Base-by-base conservation (phyloP, 1,140 invertebrate genomes). In the Trypoxylus dichotomus region DNA sequence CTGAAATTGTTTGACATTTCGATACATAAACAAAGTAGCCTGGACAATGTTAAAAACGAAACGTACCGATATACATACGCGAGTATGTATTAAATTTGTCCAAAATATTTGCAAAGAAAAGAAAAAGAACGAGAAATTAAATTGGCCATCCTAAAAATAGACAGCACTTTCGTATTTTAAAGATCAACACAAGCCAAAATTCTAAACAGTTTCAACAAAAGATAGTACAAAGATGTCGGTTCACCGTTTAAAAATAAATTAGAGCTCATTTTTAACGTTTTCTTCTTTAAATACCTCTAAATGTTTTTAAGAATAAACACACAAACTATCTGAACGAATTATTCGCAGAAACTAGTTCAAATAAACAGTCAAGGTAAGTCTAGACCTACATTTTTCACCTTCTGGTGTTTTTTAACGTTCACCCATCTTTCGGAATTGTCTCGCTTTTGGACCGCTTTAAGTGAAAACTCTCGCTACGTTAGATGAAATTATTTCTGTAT, bases 281-380 rank as follows among this genome's bases (percentile, higher is more conserved):
- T 13, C n/a, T 15, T 47, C 47, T 54, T 54, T 54, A 54, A n/a
- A 54, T 54, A 19, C 11, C 5, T 54, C 15, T 15, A 54, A 54
- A 54, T 2, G 47, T 19, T 54, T 54, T 54, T 32, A 37, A 37
- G 32, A 54, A 54, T 19, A n/a, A 19, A 54, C 47, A 54, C 47
- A 54, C 15, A 54, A 54, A 54, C 19, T 19, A 54, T 54, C 47
- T 54, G 15, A 54, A 54, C n/a, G 15, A n/a, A 54, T 54, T 54
- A 19, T 54, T 54, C 19, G 47, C 47, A 54, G 47, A 19, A 54
- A 54, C 47, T 54, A 54, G 15, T 19, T 54, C 47, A 54, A 54
- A 54, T 54, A 54, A 54, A 54, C 47, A 54, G 47, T 54, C 47
- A 54, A 54, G 47, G 47, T 54, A 54, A 54, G 47, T 54, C 47